Evolutionary conservation across 2,888 invertebrate genomes (phyloP).

Genomic region (Malacosoma neustria): DNA sequence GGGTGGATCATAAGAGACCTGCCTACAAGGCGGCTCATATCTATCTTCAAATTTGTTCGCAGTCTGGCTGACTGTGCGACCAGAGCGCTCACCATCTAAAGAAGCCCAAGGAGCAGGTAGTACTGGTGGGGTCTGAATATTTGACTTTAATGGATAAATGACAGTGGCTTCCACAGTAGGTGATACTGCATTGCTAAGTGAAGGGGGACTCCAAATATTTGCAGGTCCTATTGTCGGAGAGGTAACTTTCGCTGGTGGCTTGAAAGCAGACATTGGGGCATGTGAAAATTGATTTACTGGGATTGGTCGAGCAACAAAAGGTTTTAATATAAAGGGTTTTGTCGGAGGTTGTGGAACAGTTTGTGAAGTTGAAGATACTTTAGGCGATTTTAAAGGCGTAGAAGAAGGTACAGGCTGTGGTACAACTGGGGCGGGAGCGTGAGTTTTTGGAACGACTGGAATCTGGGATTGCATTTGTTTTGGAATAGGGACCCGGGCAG

Average conservation of each 20-base stretch:
- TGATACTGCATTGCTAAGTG: constrained; percentile 35
- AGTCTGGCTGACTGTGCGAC: constrained; percentile 65
- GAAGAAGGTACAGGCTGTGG: constrained; percentile 2
- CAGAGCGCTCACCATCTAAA: constrained; percentile 46
- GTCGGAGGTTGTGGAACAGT: constrained; percentile 37
- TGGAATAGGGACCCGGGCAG: constrained; percentile 21
- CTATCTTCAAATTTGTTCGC: constrained; percentile 72
- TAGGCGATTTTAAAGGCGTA: constrained; percentile 6
- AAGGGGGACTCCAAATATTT: constrained; percentile 61
- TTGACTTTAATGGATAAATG: constrained; percentile 25
- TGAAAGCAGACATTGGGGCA: constrained; percentile 85
- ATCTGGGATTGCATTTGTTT: constrained; percentile 16
- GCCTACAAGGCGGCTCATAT: constrained; percentile 21
- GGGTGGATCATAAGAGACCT: constrained; percentile 28
- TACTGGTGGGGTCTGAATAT: constrained; percentile 24
- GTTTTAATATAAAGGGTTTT: constrained; percentile 44
- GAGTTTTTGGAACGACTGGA: constrained; percentile 4
- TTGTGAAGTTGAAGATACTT: constrained; percentile 13
- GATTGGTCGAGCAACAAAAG: constrained; percentile 72
- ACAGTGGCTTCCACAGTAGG: constrained; percentile 34
- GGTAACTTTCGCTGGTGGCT: constrained; percentile 69
- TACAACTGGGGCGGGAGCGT: constrained; percentile 8
- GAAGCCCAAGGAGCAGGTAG: constrained; percentile 44
- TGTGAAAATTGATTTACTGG: constrained; percentile 84
- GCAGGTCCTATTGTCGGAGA: constrained; percentile 47